phyloP scores from a whole-genome alignment of 2,888 invertebrate species.

The Megastigmus dorsalis region DNA sequence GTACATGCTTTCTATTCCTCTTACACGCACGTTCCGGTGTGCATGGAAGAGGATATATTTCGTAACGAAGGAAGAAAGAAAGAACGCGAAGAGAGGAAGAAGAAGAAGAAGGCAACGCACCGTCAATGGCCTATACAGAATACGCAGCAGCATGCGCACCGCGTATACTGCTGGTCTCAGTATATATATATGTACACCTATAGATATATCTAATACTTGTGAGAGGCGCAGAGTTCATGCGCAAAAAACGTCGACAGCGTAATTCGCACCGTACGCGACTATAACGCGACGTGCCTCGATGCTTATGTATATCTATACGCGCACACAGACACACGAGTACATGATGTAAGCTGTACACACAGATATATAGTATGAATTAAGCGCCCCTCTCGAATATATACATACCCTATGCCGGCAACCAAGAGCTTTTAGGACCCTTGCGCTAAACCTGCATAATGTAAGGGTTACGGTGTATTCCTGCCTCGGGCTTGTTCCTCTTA shows the following conservation, averaged over 20 bases:
- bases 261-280: conserved; percentile 29
- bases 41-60: conserved; percentile 5
- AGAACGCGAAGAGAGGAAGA: neutral
- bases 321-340: neutral
- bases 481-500: too few relatives aligned
- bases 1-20: conserved; percentile 4
- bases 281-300: conserved; percentile 34
- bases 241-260: conserved; percentile 17
- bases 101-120: conserved; percentile 18
- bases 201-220: too few relatives aligned
- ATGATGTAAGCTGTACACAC: too few relatives aligned
- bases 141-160: neutral
- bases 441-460: too few relatives aligned
- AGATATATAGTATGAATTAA: too few relatives aligned
- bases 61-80: neutral
- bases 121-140: conserved; percentile 22
- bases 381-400: too few relatives aligned
- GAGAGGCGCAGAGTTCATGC: neutral
- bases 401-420: too few relatives aligned
- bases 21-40: neutral
- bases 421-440: too few relatives aligned
- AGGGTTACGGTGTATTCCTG: too few relatives aligned
- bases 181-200: neutral
- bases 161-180: neutral
- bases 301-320: neutral